These are phyloP conservation scores for Urosaurus nigricauda DNA, from an alignment of 2,797 vertebrate species.

Conservation along the genomic window DNA sequence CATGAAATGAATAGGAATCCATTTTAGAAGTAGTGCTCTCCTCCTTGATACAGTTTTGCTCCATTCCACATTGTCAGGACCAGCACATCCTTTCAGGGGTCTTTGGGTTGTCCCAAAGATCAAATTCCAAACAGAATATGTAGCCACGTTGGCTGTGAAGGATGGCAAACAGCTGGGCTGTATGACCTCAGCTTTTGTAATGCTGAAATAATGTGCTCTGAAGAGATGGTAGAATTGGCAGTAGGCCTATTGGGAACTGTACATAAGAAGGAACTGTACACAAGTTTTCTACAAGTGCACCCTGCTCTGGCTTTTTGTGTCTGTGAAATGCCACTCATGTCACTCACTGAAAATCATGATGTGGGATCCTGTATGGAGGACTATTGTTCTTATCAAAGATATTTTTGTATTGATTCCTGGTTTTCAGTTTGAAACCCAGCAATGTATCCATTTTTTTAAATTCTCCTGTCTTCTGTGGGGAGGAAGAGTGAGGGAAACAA, in stretches of 20 bases:
- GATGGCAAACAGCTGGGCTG: too few relatives aligned
- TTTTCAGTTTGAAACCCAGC: too few relatives aligned
- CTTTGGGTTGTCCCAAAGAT: neutral
- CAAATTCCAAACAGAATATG: neutral
- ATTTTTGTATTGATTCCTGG: neutral
- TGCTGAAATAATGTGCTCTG: neutral
- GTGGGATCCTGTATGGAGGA: neutral
- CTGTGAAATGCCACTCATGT: neutral
- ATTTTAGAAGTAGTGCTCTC: rapidly evolving
- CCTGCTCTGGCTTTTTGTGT: neutral
- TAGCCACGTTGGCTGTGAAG: neutral
- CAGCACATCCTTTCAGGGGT: neutral
- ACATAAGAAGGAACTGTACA: neutral
- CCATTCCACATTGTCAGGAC: neutral
- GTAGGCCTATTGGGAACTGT: neutral
- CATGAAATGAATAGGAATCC: neutral
- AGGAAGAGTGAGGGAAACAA: too few relatives aligned
- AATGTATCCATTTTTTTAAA: neutral
- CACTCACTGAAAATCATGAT: too few relatives aligned
- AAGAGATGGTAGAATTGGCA: neutral
- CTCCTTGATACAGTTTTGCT: neutral
- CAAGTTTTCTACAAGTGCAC: neutral
- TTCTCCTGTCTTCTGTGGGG: neutral
- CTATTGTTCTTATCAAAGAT: neutral
- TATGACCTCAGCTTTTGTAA: neutral